Conservation (phyloP, 2,888 invertebrate species). For the Patella ulyssiponensis region DNA sequence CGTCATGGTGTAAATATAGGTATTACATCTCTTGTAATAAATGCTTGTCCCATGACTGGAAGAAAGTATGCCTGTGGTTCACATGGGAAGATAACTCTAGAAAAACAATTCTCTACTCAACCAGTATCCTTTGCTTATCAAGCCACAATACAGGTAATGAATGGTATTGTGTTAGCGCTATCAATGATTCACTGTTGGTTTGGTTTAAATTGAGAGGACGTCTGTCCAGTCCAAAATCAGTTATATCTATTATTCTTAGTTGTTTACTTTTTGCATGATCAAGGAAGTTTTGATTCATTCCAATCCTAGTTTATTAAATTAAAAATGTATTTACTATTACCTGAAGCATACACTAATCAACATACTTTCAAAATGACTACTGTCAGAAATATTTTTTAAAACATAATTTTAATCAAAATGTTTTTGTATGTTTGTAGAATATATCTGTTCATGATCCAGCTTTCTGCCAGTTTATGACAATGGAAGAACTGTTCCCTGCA, state of each 20-base stretch:
- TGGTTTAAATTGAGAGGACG: too few relatives aligned
- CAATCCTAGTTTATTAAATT: too few relatives aligned
- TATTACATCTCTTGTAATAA: conserved; percentile 76
- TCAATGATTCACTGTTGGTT: too few relatives aligned
- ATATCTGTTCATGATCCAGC: conserved; percentile 70
- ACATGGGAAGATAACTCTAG: conserved; percentile 78
- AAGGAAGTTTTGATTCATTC: too few relatives aligned
- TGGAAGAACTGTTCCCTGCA: conserved; percentile 80
- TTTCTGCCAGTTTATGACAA: conserved; percentile 72
- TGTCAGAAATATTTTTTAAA: too few relatives aligned
- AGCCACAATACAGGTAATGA: conserved; percentile 76
- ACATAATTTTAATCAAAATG: neutral
- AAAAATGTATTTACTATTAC: too few relatives aligned
- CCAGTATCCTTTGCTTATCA: conserved; percentile 82
- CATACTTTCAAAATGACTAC: too few relatives aligned
- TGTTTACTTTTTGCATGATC: too few relatives aligned
- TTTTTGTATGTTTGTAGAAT: conserved; percentile 50
- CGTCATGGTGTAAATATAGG: conserved; percentile 87
- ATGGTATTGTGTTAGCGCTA: neutral
- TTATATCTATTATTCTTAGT: too few relatives aligned
- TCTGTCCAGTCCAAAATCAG: too few relatives aligned
- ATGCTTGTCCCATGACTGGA: conserved; percentile 83
- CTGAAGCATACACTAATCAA: too few relatives aligned
- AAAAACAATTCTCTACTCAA: conserved; percentile 81
- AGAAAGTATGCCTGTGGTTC: conserved; percentile 76